These are phyloP conservation scores for Gibbula magus DNA, from an alignment of 2,888 invertebrate species.

Conservation along the genomic window DNA sequence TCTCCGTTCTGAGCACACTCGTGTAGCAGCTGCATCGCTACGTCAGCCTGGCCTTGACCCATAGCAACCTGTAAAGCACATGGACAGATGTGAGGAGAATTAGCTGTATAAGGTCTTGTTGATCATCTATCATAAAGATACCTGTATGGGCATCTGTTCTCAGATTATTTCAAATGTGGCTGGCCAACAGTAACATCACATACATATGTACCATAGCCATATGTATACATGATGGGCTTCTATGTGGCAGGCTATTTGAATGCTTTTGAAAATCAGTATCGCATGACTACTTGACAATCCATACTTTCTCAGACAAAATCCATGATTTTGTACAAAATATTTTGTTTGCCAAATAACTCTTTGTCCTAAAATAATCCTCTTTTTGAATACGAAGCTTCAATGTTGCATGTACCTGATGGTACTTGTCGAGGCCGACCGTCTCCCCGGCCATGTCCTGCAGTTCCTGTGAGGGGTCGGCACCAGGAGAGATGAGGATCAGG, in stretches of 20 bases:
- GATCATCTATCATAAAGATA: not conserved
- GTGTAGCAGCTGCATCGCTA: conserved; percentile 80
- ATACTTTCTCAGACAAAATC: not conserved
- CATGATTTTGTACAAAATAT: not conserved
- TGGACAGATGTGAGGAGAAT: not conserved
- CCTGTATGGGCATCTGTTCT: too few species aligned
- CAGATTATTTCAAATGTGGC: not conserved
- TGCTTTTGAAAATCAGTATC: too few species aligned
- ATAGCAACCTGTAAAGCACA: conserved; percentile 81
- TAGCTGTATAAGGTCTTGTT: not conserved
- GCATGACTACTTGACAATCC: not conserved
- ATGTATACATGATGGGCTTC: too few species aligned
- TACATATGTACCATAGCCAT: not conserved
- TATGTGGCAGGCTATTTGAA: too few species aligned
- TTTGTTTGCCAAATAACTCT: not conserved
- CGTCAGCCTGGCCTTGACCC: conserved; percentile 86
- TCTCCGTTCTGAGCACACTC: conserved; percentile 81
- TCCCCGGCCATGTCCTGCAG: conserved; percentile 82
- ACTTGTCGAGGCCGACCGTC: conserved; percentile 77
- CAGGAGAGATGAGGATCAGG: conserved; percentile 89
- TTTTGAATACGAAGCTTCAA: not conserved
- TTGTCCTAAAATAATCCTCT: not conserved
- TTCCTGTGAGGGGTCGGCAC: conserved; percentile 92
- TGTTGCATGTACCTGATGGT: conserved; percentile 77
- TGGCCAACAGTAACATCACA: not conserved